Evolutionary conservation across 2,888 invertebrate genomes (phyloP).

Genomic region (Mechanitis messenoides): DNA sequence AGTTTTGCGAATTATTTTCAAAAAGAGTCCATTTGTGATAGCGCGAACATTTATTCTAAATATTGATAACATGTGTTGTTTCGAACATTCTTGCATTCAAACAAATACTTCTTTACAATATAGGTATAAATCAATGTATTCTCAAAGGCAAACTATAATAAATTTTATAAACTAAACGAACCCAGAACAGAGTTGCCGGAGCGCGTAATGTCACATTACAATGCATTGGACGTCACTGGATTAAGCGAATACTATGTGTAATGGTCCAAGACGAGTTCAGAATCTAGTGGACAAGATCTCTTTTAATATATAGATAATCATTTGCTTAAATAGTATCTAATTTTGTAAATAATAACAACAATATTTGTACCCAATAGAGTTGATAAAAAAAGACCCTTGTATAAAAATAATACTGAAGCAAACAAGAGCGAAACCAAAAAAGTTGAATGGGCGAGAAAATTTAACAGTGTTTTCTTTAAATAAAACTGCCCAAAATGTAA

Average conservation of each 20-base stretch:
- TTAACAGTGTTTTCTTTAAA: constrained; percentile 5
- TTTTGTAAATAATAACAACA: background rate
- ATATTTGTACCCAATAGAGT: background rate
- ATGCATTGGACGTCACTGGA: constrained; percentile 66
- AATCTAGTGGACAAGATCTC: constrained; percentile 12
- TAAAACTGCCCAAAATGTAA: constrained; percentile 3
- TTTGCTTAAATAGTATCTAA: constrained; percentile 3
- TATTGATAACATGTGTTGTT: too few relatives aligned
- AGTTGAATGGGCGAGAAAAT: background rate
- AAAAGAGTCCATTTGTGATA: too few relatives aligned
- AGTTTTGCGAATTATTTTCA: too few relatives aligned
- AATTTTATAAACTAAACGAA: background rate
- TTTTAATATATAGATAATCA: constrained; percentile 8
- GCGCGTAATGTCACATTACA: constrained; percentile 61
- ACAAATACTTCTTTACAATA: too few relatives aligned
- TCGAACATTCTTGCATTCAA: too few relatives aligned
- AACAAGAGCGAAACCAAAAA: background rate
- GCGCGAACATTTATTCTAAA: too few relatives aligned
- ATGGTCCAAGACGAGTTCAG: constrained; percentile 39
- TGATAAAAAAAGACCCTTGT: background rate
- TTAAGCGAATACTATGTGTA: constrained; percentile 56
- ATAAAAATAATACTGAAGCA: background rate
- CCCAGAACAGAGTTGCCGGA: constrained; percentile 40
- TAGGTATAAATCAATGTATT: too few relatives aligned
- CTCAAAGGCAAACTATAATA: too few relatives aligned